These are phyloP conservation scores for Phalacrocorax carbo DNA, from an alignment of 2,113 vertebrate genomes.

Conservation along the genomic window DNA sequence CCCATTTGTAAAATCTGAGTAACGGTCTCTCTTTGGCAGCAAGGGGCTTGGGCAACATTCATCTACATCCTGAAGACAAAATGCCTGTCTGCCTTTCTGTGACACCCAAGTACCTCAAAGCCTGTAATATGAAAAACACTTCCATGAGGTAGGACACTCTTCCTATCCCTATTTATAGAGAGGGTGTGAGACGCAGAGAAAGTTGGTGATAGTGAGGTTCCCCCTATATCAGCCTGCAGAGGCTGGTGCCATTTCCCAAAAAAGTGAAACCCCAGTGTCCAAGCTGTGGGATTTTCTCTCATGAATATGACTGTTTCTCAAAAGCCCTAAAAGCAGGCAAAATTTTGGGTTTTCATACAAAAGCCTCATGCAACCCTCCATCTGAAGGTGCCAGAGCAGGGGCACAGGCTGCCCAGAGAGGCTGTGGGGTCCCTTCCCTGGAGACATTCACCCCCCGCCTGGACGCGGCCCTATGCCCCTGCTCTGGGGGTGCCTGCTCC, in stretches of 20 bases:
- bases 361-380: background rate
- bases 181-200: background rate
- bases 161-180: background rate
- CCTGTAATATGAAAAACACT: background rate
- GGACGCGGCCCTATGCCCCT: no score
- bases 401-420: no score
- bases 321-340: background rate
- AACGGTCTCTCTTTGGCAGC: background rate
- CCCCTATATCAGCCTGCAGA: background rate
- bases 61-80: background rate
- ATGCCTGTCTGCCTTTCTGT: background rate
- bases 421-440: no score
- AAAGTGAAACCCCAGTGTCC: background rate
- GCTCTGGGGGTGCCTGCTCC: no score
- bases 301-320: background rate
- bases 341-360: background rate
- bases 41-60: background rate
- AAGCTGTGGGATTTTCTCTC: background rate
- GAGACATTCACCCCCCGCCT: no score
- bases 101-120: background rate
- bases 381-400: no score
- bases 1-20: background rate
- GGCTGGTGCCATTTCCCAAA: background rate
- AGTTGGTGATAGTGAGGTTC: background rate
- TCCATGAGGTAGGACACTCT: background rate